Evolutionary conservation across 1,140 invertebrate species (phyloP).

Genomic region (Melipona quadrifasciata): DNA sequence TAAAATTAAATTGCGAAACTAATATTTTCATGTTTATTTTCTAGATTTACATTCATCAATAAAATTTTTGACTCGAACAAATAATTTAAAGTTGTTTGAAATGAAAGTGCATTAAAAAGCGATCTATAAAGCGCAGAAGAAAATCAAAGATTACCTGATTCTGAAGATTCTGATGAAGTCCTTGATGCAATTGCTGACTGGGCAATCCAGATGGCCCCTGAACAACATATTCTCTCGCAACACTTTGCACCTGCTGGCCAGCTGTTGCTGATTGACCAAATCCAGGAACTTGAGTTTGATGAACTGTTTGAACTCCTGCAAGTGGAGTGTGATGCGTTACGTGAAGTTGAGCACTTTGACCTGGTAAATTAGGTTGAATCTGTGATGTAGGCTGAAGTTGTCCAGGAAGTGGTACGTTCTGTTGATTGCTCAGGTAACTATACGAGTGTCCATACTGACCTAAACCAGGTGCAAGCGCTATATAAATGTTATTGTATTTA

Average conservation of each 20-base stretch:
- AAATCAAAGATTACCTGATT: slow-evolving; percentile 60
- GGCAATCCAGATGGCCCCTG: slow-evolving; percentile 66
- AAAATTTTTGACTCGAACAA: neutral
- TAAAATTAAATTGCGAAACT: neutral
- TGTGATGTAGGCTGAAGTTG: slow-evolving; percentile 74
- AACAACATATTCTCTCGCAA: slow-evolving; percentile 74
- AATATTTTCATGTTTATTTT: neutral
- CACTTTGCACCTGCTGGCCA: slow-evolving; percentile 69
- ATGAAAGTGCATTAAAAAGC: neutral
- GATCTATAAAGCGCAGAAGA: neutral
- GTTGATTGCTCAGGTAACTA: slow-evolving; percentile 74
- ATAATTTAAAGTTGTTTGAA: neutral
- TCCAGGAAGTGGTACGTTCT: slow-evolving; percentile 75
- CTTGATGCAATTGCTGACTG: slow-evolving; percentile 70
- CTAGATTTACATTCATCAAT: neutral
- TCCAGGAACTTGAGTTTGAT: slow-evolving; percentile 77
- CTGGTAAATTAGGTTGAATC: slow-evolving; percentile 76
- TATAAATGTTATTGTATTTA: neutral
- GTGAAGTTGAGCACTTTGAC: slow-evolving; percentile 78
- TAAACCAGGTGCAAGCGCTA: slow-evolving; percentile 27
- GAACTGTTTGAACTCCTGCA: slow-evolving; percentile 78
- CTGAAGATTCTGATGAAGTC: slow-evolving; percentile 67
- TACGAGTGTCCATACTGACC: slow-evolving; percentile 76
- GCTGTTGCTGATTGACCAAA: slow-evolving; percentile 70
- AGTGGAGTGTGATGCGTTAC: slow-evolving; percentile 78